A percentile compares a stretch with the other conserved stretches of the same genome.
Evolutionary conservation across 2,888 invertebrate species (phyloP).

Genomic region (Campoletis raptor): DNA sequence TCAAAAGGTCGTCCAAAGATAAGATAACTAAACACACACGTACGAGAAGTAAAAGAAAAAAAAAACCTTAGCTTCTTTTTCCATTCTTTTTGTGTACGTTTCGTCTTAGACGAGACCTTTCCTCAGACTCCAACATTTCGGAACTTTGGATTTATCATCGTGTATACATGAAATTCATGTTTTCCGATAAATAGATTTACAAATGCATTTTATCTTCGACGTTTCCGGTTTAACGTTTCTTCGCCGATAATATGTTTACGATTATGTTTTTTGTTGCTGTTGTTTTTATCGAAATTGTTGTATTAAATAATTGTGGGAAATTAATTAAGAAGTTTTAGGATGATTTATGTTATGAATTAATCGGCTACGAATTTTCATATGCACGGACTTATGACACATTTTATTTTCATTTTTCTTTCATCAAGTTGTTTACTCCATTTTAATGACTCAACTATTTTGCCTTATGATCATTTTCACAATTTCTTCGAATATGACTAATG

Average conservation of each 20-base stretch:
- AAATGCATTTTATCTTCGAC: neutral
- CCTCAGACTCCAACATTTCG: neutral
- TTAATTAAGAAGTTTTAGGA: neutral
- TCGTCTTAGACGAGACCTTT: neutral
- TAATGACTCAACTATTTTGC: neutral
- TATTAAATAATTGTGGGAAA: neutral
- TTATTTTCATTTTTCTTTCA: neutral
- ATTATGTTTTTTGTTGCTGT: neutral
- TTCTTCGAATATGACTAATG: neutral
- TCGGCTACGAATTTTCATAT: neutral
- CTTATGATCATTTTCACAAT: neutral
- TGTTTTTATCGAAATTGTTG: neutral
- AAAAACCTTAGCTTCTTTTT: constrained; percentile 27
- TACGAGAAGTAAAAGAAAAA: constrained; percentile 17
- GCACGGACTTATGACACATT: neutral
- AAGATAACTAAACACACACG: constrained; percentile 50
- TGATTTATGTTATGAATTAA: neutral
- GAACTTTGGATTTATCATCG: neutral
- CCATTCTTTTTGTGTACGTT: neutral
- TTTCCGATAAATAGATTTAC: neutral
- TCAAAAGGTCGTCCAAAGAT: constrained; percentile 64
- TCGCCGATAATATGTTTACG: neutral
- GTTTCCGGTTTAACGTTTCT: neutral
- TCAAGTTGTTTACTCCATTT: neutral
- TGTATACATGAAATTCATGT: neutral